A percentile compares a stretch with the other conserved stretches of the same genome.
These are phyloP conservation scores for Acropora yongei DNA, from an alignment of 64 coral and sea anemone species.

Conservation along the genomic window DNA sequence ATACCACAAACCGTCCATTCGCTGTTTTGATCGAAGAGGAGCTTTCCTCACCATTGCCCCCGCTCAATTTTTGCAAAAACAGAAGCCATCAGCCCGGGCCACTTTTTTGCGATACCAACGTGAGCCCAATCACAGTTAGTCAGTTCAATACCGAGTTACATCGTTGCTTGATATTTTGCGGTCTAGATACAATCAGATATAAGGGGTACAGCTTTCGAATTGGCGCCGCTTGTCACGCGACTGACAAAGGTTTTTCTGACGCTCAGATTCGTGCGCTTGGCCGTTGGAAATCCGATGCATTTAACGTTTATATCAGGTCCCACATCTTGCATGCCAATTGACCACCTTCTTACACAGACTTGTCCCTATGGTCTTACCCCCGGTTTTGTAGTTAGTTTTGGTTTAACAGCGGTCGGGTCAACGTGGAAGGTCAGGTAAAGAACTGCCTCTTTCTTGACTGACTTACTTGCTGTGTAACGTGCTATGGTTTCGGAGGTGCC, in stretches of 20 bases:
- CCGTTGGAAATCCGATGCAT: slow-evolving; percentile 1
- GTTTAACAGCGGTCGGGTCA: neutral
- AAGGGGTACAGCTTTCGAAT: neutral
- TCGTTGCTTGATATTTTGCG: slow-evolving; percentile 3
- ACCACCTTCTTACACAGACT: neutral
- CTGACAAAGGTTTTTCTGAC: neutral
- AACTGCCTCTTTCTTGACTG: neutral
- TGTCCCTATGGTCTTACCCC: neutral
- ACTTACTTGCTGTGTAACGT: neutral
- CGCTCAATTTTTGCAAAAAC: neutral
- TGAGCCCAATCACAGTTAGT: neutral
- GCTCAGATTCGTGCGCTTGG: neutral
- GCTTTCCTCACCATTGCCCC: slow-evolving; percentile 5
- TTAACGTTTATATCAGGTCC: slow-evolving; percentile 17
- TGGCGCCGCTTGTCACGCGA: neutral
- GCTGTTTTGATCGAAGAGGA: slow-evolving; percentile 7
- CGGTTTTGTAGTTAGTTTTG: neutral
- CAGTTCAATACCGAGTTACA: slow-evolving; percentile 1
- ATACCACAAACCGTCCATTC: slow-evolving; percentile 12
- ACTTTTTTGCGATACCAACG: neutral
- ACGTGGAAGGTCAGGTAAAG: neutral
- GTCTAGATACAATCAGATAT: neutral
- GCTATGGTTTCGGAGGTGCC: neutral
- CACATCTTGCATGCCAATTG: neutral
- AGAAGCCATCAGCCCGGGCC: neutral